phyloP scores from a whole-genome alignment of 1,140 invertebrate species.

The Neodiprion pinetum region DNA sequence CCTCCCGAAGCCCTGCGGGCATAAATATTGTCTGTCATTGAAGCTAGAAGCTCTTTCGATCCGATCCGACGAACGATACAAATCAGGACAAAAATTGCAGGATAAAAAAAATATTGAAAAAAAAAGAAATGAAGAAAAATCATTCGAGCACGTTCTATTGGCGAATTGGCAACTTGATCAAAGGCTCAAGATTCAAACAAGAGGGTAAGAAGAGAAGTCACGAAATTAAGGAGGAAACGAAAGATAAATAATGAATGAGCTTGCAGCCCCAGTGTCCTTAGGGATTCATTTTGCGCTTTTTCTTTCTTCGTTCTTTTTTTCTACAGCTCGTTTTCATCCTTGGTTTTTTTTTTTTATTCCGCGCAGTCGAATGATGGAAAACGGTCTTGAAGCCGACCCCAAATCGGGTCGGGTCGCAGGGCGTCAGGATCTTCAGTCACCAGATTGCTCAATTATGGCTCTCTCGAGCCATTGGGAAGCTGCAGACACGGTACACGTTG shows the following conservation, averaged over 20 bases:
- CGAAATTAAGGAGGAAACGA: constrained; percentile 34
- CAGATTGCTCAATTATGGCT: constrained; percentile 57
- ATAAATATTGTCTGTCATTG: background rate
- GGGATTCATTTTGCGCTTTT: constrained; percentile 21
- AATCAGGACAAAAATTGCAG: background rate
- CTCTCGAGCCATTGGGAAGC: background rate
- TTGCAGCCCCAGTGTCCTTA: constrained; percentile 32
- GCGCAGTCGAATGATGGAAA: constrained; percentile 29
- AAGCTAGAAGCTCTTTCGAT: background rate
- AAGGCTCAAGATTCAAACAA: background rate
- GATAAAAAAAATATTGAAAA: background rate
- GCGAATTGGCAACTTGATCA: no score
- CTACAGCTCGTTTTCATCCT: background rate
- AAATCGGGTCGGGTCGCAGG: constrained; percentile 39
- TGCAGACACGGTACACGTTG: background rate
- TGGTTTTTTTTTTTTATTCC: background rate
- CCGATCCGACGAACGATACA: background rate
- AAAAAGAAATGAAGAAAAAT: constrained; percentile 19
- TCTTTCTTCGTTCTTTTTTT: constrained; percentile 21
- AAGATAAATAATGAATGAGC: constrained; percentile 41
- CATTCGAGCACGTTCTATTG: background rate
- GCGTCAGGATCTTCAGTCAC: constrained; percentile 45
- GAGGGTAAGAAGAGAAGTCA: constrained; percentile 15
- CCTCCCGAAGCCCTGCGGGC: background rate
- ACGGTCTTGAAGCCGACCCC: constrained; percentile 35